phyloP scores from a whole-genome alignment of 2,797 vertebrate genomes.

The Periparus ater region DNA sequence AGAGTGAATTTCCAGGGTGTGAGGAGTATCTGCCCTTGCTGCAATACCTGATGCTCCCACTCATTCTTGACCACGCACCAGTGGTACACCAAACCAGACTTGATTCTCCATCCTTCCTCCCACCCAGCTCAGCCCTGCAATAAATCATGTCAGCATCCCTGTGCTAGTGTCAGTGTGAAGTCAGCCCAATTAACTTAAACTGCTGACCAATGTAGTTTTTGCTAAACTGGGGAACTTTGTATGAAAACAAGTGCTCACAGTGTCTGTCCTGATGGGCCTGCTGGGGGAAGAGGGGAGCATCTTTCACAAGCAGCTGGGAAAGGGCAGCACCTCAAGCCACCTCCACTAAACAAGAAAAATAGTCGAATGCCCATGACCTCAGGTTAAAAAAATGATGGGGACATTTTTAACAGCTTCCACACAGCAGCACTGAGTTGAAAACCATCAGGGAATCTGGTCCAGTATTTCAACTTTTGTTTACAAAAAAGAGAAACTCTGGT shows the following conservation, averaged over 20 bases:
- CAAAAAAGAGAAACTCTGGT: neutral
- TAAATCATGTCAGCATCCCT: slow-evolving; percentile 53
- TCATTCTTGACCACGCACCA: neutral
- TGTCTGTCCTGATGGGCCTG: neutral
- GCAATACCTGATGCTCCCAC: neutral
- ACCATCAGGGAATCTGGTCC: neutral
- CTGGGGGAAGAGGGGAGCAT: neutral
- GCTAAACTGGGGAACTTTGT: neutral
- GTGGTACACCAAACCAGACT: neutral
- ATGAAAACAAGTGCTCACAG: neutral
- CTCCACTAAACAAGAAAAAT: neutral
- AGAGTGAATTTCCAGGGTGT: neutral
- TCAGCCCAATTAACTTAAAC: slow-evolving; percentile 46
- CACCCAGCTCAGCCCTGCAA: neutral
- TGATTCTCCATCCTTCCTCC: neutral
- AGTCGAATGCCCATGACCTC: neutral
- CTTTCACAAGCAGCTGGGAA: neutral
- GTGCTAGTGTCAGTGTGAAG: slow-evolving; percentile 28
- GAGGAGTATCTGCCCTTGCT: neutral
- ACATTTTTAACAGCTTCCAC: neutral
- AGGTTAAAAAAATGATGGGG: neutral
- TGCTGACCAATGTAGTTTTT: neutral
- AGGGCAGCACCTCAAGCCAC: neutral
- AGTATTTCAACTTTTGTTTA: neutral
- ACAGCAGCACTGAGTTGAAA: neutral